Evolutionary conservation across 2,797 vertebrate species (phyloP).

Genomic region (Taeniopygia guttata): DNA sequence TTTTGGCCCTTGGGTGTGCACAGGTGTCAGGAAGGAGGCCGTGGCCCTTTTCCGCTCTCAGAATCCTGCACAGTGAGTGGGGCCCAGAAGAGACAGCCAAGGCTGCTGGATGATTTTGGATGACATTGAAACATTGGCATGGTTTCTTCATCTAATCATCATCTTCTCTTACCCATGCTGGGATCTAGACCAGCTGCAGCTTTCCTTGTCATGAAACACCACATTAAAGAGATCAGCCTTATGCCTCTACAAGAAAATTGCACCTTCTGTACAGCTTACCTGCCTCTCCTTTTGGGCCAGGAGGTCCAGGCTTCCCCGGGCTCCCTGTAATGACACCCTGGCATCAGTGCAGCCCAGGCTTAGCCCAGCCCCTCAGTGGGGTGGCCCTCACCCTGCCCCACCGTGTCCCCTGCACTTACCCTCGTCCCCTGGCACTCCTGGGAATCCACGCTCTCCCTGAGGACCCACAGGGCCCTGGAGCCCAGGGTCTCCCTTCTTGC

Average conservation of each 20-base stretch:
- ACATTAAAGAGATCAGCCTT: not conserved
- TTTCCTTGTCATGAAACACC: not conserved
- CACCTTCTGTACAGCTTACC: conserved; percentile 28
- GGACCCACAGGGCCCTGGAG: not conserved
- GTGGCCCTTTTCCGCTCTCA: not conserved
- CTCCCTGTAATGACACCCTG: conserved; percentile 25
- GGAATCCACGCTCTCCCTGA: not conserved
- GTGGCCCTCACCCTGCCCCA: not conserved
- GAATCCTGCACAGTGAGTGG: not conserved
- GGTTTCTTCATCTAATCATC: not conserved
- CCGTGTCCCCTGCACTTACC: conserved; percentile 14
- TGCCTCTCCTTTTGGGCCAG: conserved; percentile 49
- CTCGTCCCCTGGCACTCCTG: not conserved
- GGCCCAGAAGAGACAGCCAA: not conserved
- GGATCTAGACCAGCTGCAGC: not conserved
- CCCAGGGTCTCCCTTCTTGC: conserved; percentile 1
- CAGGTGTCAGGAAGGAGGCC: not conserved
- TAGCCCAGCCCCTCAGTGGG: not conserved
- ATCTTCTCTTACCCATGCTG: not conserved
- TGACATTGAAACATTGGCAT: rapidly evolving
- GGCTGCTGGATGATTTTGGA: not conserved
- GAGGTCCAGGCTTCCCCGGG: not conserved
- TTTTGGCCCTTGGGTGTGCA: not conserved
- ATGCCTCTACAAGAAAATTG: not conserved
- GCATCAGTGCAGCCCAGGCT: not conserved